These are phyloP conservation scores for Antechinus stuartii DNA, from an alignment of 2,113 vertebrate genomes.

Conservation along the genomic window DNA sequence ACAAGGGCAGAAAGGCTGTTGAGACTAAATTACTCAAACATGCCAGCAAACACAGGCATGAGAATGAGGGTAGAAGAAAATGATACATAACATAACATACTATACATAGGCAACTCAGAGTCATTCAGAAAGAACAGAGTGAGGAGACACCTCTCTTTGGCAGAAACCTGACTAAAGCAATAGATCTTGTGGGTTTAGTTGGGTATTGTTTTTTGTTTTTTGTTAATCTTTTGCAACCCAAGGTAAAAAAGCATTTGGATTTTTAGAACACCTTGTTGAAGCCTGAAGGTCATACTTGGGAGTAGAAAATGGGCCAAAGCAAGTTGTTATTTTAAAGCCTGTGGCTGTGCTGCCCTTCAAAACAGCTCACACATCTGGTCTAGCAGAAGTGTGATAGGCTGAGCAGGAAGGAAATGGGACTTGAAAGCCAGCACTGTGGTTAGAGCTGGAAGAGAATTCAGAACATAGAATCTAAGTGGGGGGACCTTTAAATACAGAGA, in stretches of 20 bases:
- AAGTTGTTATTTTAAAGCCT: not conserved
- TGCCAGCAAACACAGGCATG: not conserved
- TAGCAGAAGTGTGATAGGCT: not conserved
- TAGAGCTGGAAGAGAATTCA: not conserved
- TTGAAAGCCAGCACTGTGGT: not conserved
- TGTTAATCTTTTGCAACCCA: not conserved
- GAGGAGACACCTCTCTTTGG: not conserved
- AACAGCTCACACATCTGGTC: not conserved
- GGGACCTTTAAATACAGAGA: not conserved
- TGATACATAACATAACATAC: not conserved
- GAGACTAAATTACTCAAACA: not conserved
- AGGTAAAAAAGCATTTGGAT: not conserved
- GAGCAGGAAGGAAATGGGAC: not conserved
- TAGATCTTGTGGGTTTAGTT: not conserved
- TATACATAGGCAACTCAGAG: not conserved
- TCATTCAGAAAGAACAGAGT: not conserved
- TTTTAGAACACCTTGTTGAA: not conserved
- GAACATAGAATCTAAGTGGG: not conserved
- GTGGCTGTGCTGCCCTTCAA: not conserved
- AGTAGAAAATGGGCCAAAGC: not conserved
- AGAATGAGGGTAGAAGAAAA: not conserved
- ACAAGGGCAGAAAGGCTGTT: not conserved
- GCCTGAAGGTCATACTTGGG: not conserved
- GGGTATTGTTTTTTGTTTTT: no score
- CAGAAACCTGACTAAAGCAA: not conserved